These are phyloP conservation scores for Zaprionus gabonicus DNA, from an alignment of 1,140 invertebrate genomes.

Conservation along the genomic window DNA sequence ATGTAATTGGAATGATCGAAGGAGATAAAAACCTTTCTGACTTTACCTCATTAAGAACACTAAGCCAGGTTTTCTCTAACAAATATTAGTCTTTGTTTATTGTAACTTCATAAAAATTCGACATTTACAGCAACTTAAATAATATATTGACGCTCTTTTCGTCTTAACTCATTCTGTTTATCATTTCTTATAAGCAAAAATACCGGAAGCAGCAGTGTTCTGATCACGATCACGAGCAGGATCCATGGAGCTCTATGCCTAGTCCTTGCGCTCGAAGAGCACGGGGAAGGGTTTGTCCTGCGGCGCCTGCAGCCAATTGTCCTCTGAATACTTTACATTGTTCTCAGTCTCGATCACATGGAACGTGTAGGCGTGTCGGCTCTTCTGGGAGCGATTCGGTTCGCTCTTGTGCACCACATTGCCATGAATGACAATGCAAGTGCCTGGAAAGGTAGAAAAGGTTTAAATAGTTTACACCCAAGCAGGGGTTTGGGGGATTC, in stretches of 20 bases:
- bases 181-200: constrained; percentile 67
- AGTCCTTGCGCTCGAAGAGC: constrained; percentile 85
- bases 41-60: not conserved
- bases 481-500: not conserved
- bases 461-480: not conserved
- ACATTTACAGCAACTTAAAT: constrained; percentile 55
- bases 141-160: constrained; percentile 29
- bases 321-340: constrained; percentile 89
- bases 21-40: too few species aligned
- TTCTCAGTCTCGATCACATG: constrained; percentile 94
- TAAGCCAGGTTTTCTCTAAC: not conserved
- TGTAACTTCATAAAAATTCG: constrained; percentile 40
- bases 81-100: constrained; percentile 32
- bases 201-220: constrained; percentile 47
- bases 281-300: constrained; percentile 87
- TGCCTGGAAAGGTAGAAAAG: constrained; percentile 86
- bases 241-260: constrained; percentile 7
- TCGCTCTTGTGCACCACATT: constrained; percentile 97
- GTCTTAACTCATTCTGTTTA: constrained; percentile 22
- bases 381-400: constrained; percentile 91
- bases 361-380: constrained; percentile 98
- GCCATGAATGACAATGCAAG: constrained; percentile 95
- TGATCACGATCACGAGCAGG: constrained; percentile 13
- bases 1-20: too few species aligned
- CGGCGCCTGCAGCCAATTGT: constrained; percentile 94